These are phyloP conservation scores for Ptychoptera contaminata DNA, from an alignment of 2,888 invertebrate genomes.

Conservation along the genomic window DNA sequence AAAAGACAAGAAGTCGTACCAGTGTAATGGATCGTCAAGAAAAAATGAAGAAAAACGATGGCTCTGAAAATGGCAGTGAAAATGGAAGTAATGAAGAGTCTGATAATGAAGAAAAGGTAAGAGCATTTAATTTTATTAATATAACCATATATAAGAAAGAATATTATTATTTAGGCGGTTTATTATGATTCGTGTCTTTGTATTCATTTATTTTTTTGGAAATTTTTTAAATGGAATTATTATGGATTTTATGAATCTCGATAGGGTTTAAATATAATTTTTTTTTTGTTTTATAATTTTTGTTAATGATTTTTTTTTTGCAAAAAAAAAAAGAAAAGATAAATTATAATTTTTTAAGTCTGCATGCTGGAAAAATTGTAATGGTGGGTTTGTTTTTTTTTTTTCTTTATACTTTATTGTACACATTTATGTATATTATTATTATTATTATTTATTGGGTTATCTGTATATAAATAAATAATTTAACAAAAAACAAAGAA, in stretches of 20 bases:
- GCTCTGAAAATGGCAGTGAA: conserved; percentile 69
- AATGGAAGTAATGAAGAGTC: conserved; percentile 73
- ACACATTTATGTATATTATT: conserved; percentile 29
- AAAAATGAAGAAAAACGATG: conserved; percentile 34
- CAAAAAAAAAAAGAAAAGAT: no score
- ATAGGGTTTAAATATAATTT: no score
- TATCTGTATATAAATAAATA: background rate
- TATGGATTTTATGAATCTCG: no score
- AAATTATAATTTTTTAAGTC: no score
- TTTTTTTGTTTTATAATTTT: no score
- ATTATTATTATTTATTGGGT: conserved; percentile 10
- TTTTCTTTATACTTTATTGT: background rate
- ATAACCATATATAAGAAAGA: background rate
- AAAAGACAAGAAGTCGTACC: conserved; percentile 81
- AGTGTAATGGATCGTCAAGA: conserved; percentile 86
- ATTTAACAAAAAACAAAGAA: no score
- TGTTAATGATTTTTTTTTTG: no score
- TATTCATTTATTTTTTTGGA: background rate
- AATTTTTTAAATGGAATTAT: conserved; percentile 33
- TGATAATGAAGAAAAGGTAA: conserved; percentile 73
- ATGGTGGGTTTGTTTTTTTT: background rate
- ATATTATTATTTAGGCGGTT: background rate
- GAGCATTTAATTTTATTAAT: conserved; percentile 1
- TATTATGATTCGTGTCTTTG: background rate
- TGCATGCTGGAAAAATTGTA: conserved; percentile 17